Conservation (phyloP, 2,797 vertebrate genomes). For the Setipinna tenuifilis region DNA sequence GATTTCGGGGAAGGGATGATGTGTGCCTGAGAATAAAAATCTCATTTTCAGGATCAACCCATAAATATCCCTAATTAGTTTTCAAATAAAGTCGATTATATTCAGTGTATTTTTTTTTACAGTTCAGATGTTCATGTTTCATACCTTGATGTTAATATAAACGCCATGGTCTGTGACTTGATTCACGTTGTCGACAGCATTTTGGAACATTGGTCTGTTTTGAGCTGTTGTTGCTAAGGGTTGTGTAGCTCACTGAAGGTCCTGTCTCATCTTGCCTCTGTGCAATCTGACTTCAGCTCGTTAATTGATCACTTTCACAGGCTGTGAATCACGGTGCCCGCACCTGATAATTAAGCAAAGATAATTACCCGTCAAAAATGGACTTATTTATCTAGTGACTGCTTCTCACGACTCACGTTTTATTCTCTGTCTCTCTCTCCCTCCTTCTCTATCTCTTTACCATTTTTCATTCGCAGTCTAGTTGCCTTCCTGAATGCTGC, state of each 20-base stretch:
- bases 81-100: background rate
- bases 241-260: constrained; percentile 25
- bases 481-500: background rate
- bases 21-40: constrained; percentile 1
- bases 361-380: constrained; percentile 56
- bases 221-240: constrained; percentile 2
- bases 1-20: background rate
- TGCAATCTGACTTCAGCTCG: constrained; percentile 48
- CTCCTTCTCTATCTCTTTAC: background rate
- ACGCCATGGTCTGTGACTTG: background rate
- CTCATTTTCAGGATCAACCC: background rate
- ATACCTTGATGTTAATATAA: background rate
- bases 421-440: background rate
- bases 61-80: background rate
- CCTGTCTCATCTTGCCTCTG: constrained; percentile 48
- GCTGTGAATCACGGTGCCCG: constrained; percentile 44
- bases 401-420: constrained; percentile 26
- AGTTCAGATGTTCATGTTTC: background rate
- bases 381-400: constrained; percentile 47
- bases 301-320: constrained; percentile 60
- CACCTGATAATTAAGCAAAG: constrained; percentile 57
- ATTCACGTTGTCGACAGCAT: background rate
- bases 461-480: background rate
- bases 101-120: background rate
- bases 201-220: background rate